Conservation (phyloP, 2,113 vertebrate species). For the Barbus barbus region DNA sequence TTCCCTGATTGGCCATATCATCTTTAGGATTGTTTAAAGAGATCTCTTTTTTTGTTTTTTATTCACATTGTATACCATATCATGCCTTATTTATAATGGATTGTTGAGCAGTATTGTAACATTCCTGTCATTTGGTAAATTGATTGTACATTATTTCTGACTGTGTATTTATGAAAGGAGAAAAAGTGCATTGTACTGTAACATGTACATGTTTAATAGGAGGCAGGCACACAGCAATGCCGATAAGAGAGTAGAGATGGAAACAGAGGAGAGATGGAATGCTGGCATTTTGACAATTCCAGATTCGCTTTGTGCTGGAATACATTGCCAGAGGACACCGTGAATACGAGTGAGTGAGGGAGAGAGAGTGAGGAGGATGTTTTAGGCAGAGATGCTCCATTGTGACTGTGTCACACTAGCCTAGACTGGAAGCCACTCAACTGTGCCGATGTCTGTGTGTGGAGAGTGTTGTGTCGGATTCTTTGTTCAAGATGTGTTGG, state of each 20-base stretch:
- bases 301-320: slow-evolving; percentile 63
- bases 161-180: not conserved
- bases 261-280: slow-evolving; percentile 17
- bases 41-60: too few species aligned
- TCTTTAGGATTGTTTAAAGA: not conserved
- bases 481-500: not conserved
- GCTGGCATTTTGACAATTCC: slow-evolving; percentile 58
- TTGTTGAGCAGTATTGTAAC: slow-evolving; percentile 1
- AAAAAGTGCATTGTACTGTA: slow-evolving; percentile 1
- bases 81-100: not conserved
- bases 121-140: not conserved
- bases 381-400: slow-evolving; percentile 54
- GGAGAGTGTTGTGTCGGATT: slow-evolving; percentile 19
- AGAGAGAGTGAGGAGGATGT: slow-evolving; percentile 27
- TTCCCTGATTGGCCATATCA: not conserved
- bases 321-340: slow-evolving; percentile 57
- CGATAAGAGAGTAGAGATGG: slow-evolving; percentile 13
- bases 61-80: not conserved
- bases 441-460: slow-evolving; percentile 32
- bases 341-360: slow-evolving; percentile 33
- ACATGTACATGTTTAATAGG: not conserved
- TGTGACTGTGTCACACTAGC: slow-evolving; percentile 53
- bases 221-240: slow-evolving; percentile 2
- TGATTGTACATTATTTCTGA: not conserved
- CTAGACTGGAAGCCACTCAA: slow-evolving; percentile 43